phyloP scores from a whole-genome alignment of 2,888 invertebrate genomes.

The Parasteatoda lunata region DNA sequence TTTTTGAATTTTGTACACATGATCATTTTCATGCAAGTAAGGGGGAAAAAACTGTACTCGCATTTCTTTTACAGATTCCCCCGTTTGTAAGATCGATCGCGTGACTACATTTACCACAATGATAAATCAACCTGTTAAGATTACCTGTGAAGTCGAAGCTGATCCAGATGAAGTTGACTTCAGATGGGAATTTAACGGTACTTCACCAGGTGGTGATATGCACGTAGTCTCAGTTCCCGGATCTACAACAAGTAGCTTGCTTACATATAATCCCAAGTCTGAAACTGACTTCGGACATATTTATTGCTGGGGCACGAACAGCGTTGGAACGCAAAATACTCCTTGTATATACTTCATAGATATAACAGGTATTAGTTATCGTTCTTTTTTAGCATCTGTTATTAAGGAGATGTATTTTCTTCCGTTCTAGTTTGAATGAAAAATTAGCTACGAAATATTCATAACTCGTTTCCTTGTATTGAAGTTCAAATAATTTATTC shows the following conservation, averaged over 20 bases:
- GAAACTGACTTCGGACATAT: conserved; percentile 61
- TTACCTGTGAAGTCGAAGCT: conserved; percentile 74
- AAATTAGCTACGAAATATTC: too few species aligned
- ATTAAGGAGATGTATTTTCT: too few species aligned
- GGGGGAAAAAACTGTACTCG: not conserved
- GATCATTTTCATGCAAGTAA: not conserved
- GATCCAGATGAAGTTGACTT: conserved; percentile 79
- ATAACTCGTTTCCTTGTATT: too few species aligned
- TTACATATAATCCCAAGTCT: conserved; percentile 59
- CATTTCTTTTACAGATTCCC: conserved; percentile 51
- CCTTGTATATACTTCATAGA: conserved; percentile 60
- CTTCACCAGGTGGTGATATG: conserved; percentile 44
- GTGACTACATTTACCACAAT: conserved; percentile 66
- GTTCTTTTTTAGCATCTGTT: too few species aligned
- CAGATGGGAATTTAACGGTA: conserved; percentile 91
- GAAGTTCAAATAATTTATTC: too few species aligned
- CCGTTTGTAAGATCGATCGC: conserved; percentile 69
- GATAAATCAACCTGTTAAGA: conserved; percentile 66
- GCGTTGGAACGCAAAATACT: conserved; percentile 52
- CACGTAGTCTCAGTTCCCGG: conserved; percentile 25
- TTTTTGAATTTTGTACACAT: too few species aligned
- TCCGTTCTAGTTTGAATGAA: too few species aligned
- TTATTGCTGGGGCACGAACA: conserved; percentile 63
- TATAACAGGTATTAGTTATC: conserved; percentile 49
- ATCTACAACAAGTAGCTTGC: conserved; percentile 24